A percentile compares a stretch with the other conserved stretches of the same genome.
These are phyloP conservation scores for Schizopygopsis pylzovi DNA, from an alignment of 2,797 vertebrate genomes.

Conservation along the genomic window DNA sequence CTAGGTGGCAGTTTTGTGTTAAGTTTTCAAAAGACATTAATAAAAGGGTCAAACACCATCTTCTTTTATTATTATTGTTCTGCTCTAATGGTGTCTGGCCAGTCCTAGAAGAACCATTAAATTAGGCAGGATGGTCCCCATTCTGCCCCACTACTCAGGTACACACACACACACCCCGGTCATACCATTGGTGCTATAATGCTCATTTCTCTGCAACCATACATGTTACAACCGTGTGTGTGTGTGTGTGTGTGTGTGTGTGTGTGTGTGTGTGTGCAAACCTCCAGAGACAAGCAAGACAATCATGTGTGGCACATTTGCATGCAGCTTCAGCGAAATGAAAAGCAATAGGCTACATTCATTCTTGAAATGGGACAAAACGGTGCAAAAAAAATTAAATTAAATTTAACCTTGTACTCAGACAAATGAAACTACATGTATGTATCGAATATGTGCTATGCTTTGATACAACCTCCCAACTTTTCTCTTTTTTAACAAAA, in stretches of 20 bases:
- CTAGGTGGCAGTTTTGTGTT: background rate
- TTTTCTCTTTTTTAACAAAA: no score
- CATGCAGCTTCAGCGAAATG: background rate
- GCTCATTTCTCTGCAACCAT: background rate
- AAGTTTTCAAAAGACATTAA: background rate
- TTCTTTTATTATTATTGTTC: no score
- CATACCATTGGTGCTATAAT: background rate
- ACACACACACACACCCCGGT: background rate
- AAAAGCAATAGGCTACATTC: background rate
- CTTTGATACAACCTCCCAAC: no score
- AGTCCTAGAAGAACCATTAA: background rate
- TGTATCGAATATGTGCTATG: no score
- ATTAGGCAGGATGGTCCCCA: background rate
- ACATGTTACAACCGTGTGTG: background rate
- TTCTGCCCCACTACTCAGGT: background rate
- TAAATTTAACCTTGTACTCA: no score
- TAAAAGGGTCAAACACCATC: background rate
- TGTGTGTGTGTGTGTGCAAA: no score
- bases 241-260: no score
- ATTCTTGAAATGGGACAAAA: no score
- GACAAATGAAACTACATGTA: no score
- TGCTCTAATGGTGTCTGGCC: background rate
- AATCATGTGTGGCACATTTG: conserved; percentile 6
- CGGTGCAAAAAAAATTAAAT: no score
- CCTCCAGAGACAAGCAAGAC: background rate